phyloP scores from a whole-genome alignment of 2,113 vertebrate genomes.

The Poeciliopsis retropinna region DNA sequence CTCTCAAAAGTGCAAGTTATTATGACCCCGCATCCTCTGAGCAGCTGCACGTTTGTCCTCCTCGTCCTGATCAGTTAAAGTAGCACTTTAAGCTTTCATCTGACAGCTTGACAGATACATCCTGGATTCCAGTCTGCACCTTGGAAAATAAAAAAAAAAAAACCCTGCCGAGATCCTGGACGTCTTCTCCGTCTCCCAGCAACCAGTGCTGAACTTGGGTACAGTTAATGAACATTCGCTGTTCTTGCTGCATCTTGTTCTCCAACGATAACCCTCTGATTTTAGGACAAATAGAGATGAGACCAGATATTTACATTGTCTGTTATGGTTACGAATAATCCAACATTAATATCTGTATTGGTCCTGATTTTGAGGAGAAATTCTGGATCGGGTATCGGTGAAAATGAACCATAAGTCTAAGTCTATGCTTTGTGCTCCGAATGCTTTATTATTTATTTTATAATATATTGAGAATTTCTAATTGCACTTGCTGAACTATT shows the following conservation, averaged over 20 bases:
- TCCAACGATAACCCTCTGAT: neutral
- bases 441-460: no score
- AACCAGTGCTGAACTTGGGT: neutral
- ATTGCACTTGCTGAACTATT: no score
- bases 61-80: neutral
- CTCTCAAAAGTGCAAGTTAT: neutral
- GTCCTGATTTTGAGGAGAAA: no score
- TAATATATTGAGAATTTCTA: no score
- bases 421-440: no score
- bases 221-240: neutral
- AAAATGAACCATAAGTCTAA: no score
- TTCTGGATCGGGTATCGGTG: no score
- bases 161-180: neutral
- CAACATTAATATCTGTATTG: no score
- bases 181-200: neutral
- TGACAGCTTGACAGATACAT: neutral
- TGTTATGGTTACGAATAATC: no score
- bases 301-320: neutral
- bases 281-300: neutral
- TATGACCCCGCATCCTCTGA: neutral
- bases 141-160: neutral
- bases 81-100: neutral
- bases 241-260: neutral
- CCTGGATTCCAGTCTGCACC: neutral
- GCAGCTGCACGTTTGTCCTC: neutral